Conservation (phyloP, 2,797 vertebrate genomes). For the Neostethus bicornis region DNA sequence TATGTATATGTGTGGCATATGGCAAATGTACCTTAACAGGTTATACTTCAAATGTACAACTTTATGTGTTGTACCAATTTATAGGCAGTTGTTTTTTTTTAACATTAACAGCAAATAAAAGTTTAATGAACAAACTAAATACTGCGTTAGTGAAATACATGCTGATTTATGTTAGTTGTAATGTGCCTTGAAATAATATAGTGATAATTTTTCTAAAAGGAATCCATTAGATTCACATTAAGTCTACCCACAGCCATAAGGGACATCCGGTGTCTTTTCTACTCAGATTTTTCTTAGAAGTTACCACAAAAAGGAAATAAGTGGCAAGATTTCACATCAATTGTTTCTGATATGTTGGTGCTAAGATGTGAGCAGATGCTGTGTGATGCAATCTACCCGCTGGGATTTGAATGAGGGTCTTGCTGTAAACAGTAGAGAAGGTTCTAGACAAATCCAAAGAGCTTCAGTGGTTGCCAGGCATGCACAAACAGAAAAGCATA, state of each 20-base stretch:
- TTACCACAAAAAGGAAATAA: conserved; percentile 41
- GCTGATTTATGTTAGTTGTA: conserved; percentile 9
- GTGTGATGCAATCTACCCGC: conserved; percentile 51
- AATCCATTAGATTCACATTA: background rate
- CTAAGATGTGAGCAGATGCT: conserved; percentile 45
- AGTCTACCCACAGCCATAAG: background rate
- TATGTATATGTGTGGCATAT: too few species aligned
- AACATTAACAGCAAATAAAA: too few species aligned
- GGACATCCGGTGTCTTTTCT: conserved; percentile 38
- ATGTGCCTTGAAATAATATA: background rate
- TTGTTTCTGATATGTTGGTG: conserved; percentile 25
- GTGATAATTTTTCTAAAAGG: conserved; percentile 11
- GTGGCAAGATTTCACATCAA: conserved; percentile 46
- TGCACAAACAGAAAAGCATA: conserved; percentile 57
- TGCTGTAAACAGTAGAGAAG: conserved; percentile 38
- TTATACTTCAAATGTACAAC: too few species aligned
- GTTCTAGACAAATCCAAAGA: conserved; percentile 55
- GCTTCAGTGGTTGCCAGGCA: conserved; percentile 74
- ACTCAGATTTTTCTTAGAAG: conserved; percentile 34
- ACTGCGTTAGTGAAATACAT: background rate
- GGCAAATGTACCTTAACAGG: too few species aligned
- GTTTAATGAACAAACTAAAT: background rate
- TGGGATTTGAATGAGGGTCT: conserved; percentile 62
- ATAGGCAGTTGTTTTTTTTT: too few species aligned
- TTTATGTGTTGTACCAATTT: too few species aligned